These are phyloP conservation scores for Paramisgurnus dabryanus DNA, from an alignment of 2,113 vertebrate genomes.

Conservation along the genomic window DNA sequence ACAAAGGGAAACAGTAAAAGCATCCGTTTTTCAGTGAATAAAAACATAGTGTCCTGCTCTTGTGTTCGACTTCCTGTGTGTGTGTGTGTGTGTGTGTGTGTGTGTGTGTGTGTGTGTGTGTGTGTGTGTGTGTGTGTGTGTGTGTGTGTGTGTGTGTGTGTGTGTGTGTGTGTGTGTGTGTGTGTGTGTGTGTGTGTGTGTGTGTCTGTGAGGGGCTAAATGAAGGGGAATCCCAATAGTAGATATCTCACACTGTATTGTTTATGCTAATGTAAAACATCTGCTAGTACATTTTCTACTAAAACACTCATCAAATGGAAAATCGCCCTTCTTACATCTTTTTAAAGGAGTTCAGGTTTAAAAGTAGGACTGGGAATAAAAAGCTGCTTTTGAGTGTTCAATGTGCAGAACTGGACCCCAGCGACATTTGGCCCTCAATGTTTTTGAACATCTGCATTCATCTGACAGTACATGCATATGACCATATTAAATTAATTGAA, in stretches of 20 bases:
- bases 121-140: too few species aligned
- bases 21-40: constrained; percentile 44
- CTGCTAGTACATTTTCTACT: not conserved
- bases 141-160: too few species aligned
- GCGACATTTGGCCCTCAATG: too few species aligned
- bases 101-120: too few species aligned
- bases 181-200: too few species aligned
- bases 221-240: constrained; percentile 27
- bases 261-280: constrained; percentile 9
- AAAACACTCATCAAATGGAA: not conserved
- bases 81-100: not conserved
- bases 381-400: too few species aligned
- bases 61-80: constrained; percentile 44
- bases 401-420: too few species aligned
- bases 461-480: too few species aligned
- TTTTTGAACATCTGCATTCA: too few species aligned
- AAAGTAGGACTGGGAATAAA: too few species aligned
- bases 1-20: constrained; percentile 44
- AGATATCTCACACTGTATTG: not conserved
- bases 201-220: not conserved
- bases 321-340: not conserved
- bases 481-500: too few species aligned
- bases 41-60: constrained; percentile 43
- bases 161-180: constrained; percentile 12
- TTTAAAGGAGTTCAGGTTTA: too few species aligned